Conservation (phyloP, 2,113 vertebrate genomes). For the Opisthocomus hoazin region DNA sequence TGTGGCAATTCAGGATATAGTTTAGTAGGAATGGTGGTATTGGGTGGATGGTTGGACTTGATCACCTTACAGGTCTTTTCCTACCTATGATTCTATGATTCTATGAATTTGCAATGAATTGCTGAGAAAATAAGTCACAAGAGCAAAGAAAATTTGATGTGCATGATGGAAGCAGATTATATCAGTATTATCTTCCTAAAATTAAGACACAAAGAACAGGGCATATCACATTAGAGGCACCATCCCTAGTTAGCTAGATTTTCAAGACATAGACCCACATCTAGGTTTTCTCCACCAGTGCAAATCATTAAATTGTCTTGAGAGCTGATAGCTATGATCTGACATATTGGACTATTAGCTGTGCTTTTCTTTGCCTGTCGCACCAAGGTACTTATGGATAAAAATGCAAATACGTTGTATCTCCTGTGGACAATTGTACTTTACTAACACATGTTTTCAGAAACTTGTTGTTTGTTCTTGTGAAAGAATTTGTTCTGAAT, state of each 20-base stretch:
- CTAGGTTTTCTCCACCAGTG: not conserved
- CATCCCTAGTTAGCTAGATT: not conserved
- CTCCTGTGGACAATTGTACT: not conserved
- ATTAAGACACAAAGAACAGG: not conserved
- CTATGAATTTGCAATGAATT: not conserved
- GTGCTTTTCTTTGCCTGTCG: not conserved
- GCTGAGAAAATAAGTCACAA: not conserved
- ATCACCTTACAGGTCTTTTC: no score
- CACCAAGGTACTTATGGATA: not conserved
- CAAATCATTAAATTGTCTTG: not conserved
- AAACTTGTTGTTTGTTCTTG: not conserved
- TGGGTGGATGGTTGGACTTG: no score
- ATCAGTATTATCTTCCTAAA: not conserved
- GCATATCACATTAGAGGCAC: not conserved
- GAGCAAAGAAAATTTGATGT: not conserved
- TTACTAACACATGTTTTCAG: not conserved
- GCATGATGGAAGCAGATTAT: not conserved
- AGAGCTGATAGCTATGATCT: fast-evolving
- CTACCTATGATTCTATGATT: no score
- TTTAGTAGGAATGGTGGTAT: no score
- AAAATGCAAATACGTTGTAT: not conserved
- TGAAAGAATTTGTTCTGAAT: not conserved
- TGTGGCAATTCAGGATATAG: no score
- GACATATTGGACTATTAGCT: not conserved
- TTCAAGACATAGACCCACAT: not conserved